Evolutionary conservation across 1,140 invertebrate genomes (phyloP).

Genomic region (Diuraphis noxia): DNA sequence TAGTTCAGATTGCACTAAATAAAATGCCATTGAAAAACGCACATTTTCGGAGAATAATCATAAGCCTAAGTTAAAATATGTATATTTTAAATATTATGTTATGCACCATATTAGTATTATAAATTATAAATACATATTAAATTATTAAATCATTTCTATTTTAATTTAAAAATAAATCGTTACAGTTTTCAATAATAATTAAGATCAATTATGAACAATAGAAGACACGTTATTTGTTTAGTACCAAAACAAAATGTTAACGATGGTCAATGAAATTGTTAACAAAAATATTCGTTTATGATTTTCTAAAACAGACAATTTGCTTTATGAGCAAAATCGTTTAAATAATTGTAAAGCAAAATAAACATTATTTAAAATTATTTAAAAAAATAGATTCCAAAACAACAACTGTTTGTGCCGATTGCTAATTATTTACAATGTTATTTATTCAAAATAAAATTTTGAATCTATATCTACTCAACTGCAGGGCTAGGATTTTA

Average conservation of each 20-base stretch:
- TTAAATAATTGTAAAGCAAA: not conserved
- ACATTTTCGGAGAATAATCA: not conserved
- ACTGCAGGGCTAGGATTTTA: not conserved
- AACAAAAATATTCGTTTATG: not conserved
- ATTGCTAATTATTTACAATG: not conserved
- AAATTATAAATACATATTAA: too few species aligned
- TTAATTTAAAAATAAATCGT: not conserved
- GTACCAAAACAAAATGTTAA: not conserved
- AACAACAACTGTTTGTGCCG: not conserved
- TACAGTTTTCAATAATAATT: constrained; percentile 7
- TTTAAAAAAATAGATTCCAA: not conserved
- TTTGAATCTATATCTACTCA: not conserved
- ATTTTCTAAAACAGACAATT: not conserved
- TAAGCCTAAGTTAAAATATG: not conserved
- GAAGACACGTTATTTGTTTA: not conserved
- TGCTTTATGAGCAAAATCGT: not conserved
- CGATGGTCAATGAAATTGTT: not conserved
- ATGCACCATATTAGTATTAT: not conserved
- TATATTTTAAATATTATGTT: not conserved
- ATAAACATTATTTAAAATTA: not conserved
- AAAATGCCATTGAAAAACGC: not conserved
- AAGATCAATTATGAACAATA: constrained; percentile 5
- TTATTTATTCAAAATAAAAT: not conserved
- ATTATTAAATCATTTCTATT: not conserved
- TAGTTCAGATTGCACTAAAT: constrained; percentile 38